Conservation (phyloP, 1,140 invertebrate genomes). For the Listronotus oregonensis region DNA sequence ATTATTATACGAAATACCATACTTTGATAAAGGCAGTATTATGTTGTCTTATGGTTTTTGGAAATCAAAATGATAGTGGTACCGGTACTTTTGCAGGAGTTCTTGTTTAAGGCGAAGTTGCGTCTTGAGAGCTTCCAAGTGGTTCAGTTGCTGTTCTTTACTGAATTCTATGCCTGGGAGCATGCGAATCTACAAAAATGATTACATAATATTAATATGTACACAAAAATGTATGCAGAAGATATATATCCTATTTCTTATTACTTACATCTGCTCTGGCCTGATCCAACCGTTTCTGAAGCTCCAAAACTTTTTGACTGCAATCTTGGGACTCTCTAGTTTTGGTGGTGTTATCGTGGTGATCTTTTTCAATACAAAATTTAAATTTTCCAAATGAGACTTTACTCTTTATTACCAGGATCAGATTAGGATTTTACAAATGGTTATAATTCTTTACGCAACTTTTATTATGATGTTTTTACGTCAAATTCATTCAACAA, state of each 20-base stretch:
- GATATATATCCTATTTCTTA: constrained; percentile 2
- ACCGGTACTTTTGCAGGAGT: constrained; percentile 87
- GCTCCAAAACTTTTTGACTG: constrained; percentile 79
- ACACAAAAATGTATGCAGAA: too few relatives aligned
- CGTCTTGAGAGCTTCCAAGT: constrained; percentile 83
- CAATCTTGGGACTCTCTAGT: constrained; percentile 77
- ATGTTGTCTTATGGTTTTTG: constrained; percentile 61
- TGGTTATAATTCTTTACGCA: constrained; percentile 5
- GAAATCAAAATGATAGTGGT: constrained; percentile 78
- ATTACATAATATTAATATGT: too few relatives aligned
- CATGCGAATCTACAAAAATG: constrained; percentile 73
- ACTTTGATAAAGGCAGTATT: constrained; percentile 35
- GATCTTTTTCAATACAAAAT: constrained; percentile 85
- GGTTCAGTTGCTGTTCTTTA: constrained; percentile 88
- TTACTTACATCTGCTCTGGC: constrained; percentile 75
- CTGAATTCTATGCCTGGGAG: constrained; percentile 91
- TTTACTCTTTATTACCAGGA: not conserved
- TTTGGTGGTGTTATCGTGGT: constrained; percentile 81
- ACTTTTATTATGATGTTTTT: constrained; percentile 11
- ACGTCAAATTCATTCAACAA: constrained; percentile 1
- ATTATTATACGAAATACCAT: constrained; percentile 75
- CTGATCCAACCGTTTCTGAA: constrained; percentile 86
- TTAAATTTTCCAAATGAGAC: constrained; percentile 17
- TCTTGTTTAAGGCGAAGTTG: constrained; percentile 89
- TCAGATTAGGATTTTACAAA: too few relatives aligned